Evolutionary conservation across 2,113 vertebrate species (phyloP).

Genomic region (Hylia prasina): DNA sequence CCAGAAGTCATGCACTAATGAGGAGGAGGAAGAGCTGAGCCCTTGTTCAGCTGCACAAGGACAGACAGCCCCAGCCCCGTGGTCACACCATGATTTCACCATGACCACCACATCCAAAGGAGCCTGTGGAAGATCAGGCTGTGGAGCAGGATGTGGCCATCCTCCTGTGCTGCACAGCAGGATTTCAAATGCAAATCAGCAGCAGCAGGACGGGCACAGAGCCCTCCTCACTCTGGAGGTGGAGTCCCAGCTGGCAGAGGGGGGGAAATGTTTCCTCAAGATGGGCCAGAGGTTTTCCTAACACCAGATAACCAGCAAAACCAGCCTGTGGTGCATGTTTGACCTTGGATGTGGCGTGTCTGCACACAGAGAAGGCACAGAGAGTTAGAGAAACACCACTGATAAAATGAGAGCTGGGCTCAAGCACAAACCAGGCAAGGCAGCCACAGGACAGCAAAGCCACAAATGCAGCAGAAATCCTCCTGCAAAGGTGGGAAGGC

Average conservation of each 20-base stretch:
- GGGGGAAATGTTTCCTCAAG: not conserved
- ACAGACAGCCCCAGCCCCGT: not conserved
- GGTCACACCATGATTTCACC: not conserved
- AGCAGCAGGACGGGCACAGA: not conserved
- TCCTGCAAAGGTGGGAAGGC: not conserved
- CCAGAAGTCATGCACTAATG: accelerated
- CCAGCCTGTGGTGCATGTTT: accelerated
- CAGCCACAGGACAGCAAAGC: not conserved
- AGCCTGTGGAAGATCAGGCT: not conserved
- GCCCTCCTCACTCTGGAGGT: not conserved
- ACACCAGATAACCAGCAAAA: not conserved
- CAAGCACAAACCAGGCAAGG: not conserved
- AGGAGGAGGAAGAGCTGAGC: not conserved
- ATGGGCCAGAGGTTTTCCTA: not conserved
- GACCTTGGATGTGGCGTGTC: not conserved
- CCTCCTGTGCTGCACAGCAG: not conserved
- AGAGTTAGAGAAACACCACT: not conserved
- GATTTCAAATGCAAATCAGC: not conserved
- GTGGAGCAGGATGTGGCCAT: not conserved
- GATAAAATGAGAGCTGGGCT: not conserved
- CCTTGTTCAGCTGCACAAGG: not conserved
- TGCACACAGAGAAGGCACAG: not conserved
- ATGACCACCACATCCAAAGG: not conserved
- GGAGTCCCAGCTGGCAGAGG: not conserved
- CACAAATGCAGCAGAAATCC: not conserved